A percentile compares a stretch with the other conserved stretches of the same genome.
These are phyloP conservation scores for Agriotes lineatus DNA, from an alignment of 2,888 invertebrate species.

Conservation along the genomic window DNA sequence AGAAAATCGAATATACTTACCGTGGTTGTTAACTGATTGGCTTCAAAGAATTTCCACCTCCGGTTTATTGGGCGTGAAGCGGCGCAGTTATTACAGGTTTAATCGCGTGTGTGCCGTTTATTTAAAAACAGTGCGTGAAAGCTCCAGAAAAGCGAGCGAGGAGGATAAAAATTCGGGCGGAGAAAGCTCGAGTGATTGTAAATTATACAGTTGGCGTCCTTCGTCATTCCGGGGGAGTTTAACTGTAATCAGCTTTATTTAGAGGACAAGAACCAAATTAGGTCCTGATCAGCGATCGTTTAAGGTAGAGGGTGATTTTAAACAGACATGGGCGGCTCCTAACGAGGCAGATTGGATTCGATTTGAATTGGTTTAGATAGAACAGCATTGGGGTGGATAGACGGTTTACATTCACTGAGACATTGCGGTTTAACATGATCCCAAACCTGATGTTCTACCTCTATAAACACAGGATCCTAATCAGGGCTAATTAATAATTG, in stretches of 20 bases:
- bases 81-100: slow-evolving; percentile 4
- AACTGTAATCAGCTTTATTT: slow-evolving; percentile 62
- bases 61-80: slow-evolving; percentile 24
- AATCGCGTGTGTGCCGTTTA: too few relatives aligned
- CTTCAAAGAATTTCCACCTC: slow-evolving; percentile 28
- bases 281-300: slow-evolving; percentile 64
- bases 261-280: slow-evolving; percentile 65
- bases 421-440: slow-evolving; percentile 46
- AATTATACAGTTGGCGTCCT: slow-evolving; percentile 33
- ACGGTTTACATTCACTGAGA: slow-evolving; percentile 54
- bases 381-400: slow-evolving; percentile 63
- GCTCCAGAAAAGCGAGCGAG: neutral
- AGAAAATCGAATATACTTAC: slow-evolving; percentile 25
- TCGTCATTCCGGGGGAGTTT: slow-evolving; percentile 35
- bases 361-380: slow-evolving; percentile 65
- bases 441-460: slow-evolving; percentile 35
- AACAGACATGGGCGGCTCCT: slow-evolving; percentile 63
- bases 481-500: slow-evolving; percentile 32
- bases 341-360: slow-evolving; percentile 65
- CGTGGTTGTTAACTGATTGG: slow-evolving; percentile 24
- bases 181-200: slow-evolving; percentile 26
- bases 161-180: neutral
- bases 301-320: slow-evolving; percentile 62
- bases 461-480: slow-evolving; percentile 31
- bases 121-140: neutral